Conservation (phyloP, 2,797 vertebrate genomes). For the Chromis chromis region DNA sequence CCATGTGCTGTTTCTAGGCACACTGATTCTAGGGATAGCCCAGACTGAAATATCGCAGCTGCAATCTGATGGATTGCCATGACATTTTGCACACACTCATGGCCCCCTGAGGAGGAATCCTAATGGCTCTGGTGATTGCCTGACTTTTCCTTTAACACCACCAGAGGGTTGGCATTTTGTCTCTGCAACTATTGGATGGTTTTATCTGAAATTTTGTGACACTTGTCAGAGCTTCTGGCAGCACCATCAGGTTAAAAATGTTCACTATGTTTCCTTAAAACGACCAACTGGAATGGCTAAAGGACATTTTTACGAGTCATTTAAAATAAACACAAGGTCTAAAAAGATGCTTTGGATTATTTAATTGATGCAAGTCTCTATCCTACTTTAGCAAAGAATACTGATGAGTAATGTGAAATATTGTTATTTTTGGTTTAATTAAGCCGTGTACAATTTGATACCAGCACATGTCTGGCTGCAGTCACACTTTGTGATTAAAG, state of each 20-base stretch:
- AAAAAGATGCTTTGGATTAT: background rate
- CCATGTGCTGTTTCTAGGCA: background rate
- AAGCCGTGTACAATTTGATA: background rate
- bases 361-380: background rate
- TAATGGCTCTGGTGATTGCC: background rate
- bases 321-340: background rate
- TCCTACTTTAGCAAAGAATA: background rate
- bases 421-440: background rate
- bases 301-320: background rate
- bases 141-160: background rate
- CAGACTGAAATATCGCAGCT: slow-evolving; percentile 1
- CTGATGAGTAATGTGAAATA: background rate
- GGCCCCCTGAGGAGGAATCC: slow-evolving; percentile 18
- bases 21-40: too few relatives aligned
- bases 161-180: slow-evolving; percentile 9
- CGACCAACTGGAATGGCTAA: background rate
- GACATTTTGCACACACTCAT: slow-evolving; percentile 3
- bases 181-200: background rate
- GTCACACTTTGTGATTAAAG: slow-evolving; percentile 16
- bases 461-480: background rate
- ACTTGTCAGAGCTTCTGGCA: background rate
- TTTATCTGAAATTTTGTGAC: background rate
- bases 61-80: slow-evolving; percentile 2
- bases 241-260: background rate
- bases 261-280: background rate